Conservation (phyloP, 2,113 vertebrate genomes). For the Ploceus nigricollis region DNA sequence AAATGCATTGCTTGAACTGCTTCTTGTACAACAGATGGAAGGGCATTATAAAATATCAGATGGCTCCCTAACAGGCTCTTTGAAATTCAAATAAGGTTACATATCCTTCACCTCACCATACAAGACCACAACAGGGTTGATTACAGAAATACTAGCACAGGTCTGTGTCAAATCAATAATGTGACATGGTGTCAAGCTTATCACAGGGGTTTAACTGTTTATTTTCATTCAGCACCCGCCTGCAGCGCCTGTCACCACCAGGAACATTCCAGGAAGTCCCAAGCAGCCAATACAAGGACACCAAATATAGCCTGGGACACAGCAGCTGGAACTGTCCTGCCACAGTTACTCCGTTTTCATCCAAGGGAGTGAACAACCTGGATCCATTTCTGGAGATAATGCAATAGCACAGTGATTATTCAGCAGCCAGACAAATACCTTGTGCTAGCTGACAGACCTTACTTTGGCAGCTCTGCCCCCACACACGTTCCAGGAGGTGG, state of each 20-base stretch:
- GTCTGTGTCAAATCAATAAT: not conserved
- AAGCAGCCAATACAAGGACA: not conserved
- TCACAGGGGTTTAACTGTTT: not conserved
- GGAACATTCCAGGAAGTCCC: not conserved
- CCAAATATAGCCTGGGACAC: not conserved
- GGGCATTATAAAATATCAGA: not conserved
- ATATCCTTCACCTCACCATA: not conserved
- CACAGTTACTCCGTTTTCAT: not conserved
- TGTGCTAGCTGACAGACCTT: not conserved
- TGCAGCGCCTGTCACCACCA: not conserved
- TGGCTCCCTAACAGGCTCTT: not conserved
- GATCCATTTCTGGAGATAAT: not conserved
- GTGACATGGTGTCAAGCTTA: not conserved
- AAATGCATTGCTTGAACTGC: not conserved
- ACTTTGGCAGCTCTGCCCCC: not conserved
- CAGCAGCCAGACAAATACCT: not conserved
- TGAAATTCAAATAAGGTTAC: constrained; percentile 25
- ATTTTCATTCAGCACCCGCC: not conserved
- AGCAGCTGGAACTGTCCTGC: not conserved
- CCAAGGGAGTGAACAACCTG: not conserved
- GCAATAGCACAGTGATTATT: not conserved
- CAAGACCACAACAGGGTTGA: not conserved
- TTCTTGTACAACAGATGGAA: constrained; percentile 24
- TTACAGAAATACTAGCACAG: not conserved
- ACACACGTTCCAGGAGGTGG: not conserved